phyloP scores from a whole-genome alignment of 92 coral and sea anemone species.

The Diadumene lineata region DNA sequence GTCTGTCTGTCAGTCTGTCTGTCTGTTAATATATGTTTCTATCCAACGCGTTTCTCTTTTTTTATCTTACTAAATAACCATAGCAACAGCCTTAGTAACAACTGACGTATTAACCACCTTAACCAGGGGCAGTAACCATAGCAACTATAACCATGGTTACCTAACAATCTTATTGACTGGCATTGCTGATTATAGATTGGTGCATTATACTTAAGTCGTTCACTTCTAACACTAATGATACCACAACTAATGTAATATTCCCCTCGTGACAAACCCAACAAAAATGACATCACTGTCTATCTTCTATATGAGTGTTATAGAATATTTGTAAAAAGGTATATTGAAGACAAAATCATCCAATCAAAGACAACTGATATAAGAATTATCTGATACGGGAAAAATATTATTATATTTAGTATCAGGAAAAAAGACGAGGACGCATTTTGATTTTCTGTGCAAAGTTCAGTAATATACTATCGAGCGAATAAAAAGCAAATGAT shows the following conservation, averaged over 20 bases:
- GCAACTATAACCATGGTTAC: slow-evolving; percentile 6
- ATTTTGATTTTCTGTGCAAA: too few species aligned
- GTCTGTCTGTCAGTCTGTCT: slow-evolving; percentile 28
- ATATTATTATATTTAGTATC: too few species aligned
- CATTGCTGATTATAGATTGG: not conserved
- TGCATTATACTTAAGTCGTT: slow-evolving; percentile 3
- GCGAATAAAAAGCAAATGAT: too few species aligned
- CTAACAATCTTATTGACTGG: slow-evolving; percentile 17
- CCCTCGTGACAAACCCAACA: not conserved
- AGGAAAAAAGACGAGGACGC: too few species aligned
- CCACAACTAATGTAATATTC: not conserved
- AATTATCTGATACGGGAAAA: too few species aligned
- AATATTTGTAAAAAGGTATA: not conserved
- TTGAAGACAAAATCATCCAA: too few species aligned
- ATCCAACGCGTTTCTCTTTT: slow-evolving; percentile 6
- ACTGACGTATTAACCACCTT: slow-evolving; percentile 6
- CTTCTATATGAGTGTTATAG: slow-evolving; percentile 9
- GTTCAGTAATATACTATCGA: too few species aligned
- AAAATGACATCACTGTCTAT: not conserved
- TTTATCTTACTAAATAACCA: slow-evolving; percentile 24
- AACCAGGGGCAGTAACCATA: slow-evolving; percentile 7
- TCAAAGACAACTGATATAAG: too few species aligned
- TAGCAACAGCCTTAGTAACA: slow-evolving; percentile 28
- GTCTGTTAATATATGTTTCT: slow-evolving; percentile 3
- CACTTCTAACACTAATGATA: not conserved